A percentile compares a stretch with the other conserved stretches of the same genome.
Evolutionary conservation across 2,113 vertebrate species (phyloP).

Genomic region (Platycercus adscitus): DNA sequence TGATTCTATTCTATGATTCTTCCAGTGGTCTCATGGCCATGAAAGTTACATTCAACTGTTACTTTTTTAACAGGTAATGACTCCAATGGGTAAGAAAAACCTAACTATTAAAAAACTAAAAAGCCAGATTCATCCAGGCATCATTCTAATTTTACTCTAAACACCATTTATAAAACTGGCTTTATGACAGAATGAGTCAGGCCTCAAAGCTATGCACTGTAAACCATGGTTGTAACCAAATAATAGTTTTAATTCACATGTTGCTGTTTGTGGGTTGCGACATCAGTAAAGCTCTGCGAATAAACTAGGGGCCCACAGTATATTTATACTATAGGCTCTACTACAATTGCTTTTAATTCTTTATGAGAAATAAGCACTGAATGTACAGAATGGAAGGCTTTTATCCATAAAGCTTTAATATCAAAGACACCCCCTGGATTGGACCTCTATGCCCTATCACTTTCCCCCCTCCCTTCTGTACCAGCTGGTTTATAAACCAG

Average conservation of each 20-base stretch:
- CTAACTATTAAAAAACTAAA: background rate
- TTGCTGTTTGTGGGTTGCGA: background rate
- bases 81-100: background rate
- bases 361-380: background rate
- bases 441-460: background rate
- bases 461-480: background rate
- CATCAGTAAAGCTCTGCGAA: background rate
- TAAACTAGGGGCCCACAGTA: background rate
- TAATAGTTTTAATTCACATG: background rate
- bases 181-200: background rate
- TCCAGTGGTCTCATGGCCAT: background rate
- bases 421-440: rapidly evolving
- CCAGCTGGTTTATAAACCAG: background rate
- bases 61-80: background rate
- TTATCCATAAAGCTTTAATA: background rate
- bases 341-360: background rate
- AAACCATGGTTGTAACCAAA: background rate
- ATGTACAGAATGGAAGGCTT: background rate
- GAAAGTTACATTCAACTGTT: background rate
- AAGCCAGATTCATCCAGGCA: background rate
- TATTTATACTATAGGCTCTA: background rate
- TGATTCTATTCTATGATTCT: background rate
- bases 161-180: background rate
- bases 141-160: background rate
- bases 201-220: background rate